Evolutionary conservation across 2,888 invertebrate genomes (phyloP), one percentile per base, ranked within the genome.

Genomic region (Octonoba sinensis): DNA sequence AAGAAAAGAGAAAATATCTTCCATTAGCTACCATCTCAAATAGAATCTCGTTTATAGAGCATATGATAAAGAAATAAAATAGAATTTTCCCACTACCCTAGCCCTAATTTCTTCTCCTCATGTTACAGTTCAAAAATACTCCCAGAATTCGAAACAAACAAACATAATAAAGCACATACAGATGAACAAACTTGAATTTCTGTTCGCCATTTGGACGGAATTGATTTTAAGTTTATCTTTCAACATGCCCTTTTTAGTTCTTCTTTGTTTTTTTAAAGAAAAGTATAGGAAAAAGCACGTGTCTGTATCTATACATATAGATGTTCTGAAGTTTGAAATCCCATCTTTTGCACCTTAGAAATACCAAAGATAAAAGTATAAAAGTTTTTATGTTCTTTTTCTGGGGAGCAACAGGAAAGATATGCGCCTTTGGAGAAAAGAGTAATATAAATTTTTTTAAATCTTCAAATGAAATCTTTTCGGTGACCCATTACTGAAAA

Each of bases 391-490:
- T 57, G 54, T 70, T 82, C 51, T 69, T 81, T 76, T 65, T 47
- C 51, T 36, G 2, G 18, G 51, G 67, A 57, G 73, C 74, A 74
- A 74, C 81, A 81, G 81, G 74, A 70, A 76, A 69, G 69, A 62
- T 62, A 62, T 36, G 69, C 65, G 56, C 27, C 65, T 69, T 56
- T 69, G 72, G 49, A 74, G 64, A 74, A 36, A 74, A 20, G 74
- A 70, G 74, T 59, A 67, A 73, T 69, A 73, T 73, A 73, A 69
- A 73, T 62, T 64, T 81, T 74, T 62, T 51, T 12, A 81, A 81
- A 81, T 79, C 73, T 73, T 79, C 57, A 81, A 81, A 81, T 75
- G 69, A 82, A 82, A 82, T 74, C 81, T 82, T 74, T 82, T 74
- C 65, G 49, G 74, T 75, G 70, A 69, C 79, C 73, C 72, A 82